phyloP scores from a whole-genome alignment of 2,888 invertebrate genomes.

The Lottia scabra region DNA sequence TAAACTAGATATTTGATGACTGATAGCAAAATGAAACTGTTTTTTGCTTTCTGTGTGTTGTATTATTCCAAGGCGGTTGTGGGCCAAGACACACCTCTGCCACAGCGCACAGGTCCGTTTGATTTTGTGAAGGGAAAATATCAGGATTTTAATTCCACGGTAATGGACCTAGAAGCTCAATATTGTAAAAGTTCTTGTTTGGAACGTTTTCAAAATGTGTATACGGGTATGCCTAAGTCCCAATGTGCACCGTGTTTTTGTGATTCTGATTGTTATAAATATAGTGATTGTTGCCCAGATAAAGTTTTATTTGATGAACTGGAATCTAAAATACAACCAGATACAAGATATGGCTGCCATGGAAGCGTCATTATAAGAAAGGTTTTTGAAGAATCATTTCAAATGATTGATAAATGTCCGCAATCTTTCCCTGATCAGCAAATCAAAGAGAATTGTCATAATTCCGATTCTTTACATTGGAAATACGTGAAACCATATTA shows the following conservation, averaged over 20 bases:
- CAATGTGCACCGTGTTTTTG: conserved; percentile 10
- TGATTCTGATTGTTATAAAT: conserved; percentile 10
- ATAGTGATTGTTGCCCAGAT: conserved; percentile 17
- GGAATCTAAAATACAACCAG: background rate
- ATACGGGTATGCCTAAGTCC: background rate
- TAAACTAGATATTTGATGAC: no score
- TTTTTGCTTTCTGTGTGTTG: no score
- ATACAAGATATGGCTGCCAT: background rate
- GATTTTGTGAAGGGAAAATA: background rate
- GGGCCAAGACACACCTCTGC: background rate
- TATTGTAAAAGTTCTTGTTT: conserved; percentile 2
- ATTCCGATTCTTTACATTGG: conserved; percentile 10
- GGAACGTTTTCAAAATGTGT: background rate
- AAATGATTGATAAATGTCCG: conserved; percentile 2
- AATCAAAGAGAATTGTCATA: background rate
- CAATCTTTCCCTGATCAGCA: background rate
- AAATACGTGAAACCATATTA: conserved; percentile 3
- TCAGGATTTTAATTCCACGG: conserved; percentile 9
- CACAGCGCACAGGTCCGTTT: background rate
- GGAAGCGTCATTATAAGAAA: background rate
- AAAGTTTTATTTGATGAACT: background rate
- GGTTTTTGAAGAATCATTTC: background rate
- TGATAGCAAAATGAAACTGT: no score
- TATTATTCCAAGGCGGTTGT: no score
- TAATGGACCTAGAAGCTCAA: background rate